These are phyloP conservation scores for Philaenus spumarius DNA, from an alignment of 1,140 invertebrate genomes.

Conservation along the genomic window DNA sequence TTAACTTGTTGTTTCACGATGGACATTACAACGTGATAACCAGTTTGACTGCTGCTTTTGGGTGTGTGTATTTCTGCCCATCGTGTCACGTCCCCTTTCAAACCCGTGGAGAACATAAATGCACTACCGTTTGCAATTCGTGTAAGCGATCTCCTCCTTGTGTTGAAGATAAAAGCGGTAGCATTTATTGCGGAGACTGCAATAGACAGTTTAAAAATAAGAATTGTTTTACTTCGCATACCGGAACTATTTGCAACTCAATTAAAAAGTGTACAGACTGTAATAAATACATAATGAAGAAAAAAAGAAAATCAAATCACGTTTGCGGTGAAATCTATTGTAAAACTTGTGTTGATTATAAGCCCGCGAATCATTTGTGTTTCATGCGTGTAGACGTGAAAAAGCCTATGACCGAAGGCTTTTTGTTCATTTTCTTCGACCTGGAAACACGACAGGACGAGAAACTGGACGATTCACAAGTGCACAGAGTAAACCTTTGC, in stretches of 20 bases:
- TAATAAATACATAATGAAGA: neutral
- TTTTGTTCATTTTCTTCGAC: slow-evolving; percentile 6
- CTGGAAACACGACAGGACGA: slow-evolving; percentile 6
- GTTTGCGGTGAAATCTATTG: neutral
- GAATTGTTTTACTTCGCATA: neutral
- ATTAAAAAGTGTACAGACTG: neutral
- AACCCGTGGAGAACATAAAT: neutral
- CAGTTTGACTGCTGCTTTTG: neutral
- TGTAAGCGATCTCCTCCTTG: neutral
- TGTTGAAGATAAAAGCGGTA: neutral
- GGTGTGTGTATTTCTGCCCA: neutral
- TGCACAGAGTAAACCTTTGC: slow-evolving; percentile 2
- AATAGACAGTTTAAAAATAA: neutral
- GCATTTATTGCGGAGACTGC: neutral
- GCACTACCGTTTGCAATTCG: neutral
- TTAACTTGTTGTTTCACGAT: neutral
- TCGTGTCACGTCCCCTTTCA: neutral
- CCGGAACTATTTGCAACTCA: neutral
- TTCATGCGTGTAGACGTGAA: neutral
- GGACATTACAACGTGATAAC: slow-evolving; percentile 5
- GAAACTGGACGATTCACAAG: neutral
- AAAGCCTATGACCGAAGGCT: neutral
- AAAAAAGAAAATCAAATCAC: neutral
- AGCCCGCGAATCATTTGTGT: neutral
- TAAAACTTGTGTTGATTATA: neutral